Evolutionary conservation across 2,888 invertebrate genomes (phyloP).

Genomic region (Diplolepis rosae): DNA sequence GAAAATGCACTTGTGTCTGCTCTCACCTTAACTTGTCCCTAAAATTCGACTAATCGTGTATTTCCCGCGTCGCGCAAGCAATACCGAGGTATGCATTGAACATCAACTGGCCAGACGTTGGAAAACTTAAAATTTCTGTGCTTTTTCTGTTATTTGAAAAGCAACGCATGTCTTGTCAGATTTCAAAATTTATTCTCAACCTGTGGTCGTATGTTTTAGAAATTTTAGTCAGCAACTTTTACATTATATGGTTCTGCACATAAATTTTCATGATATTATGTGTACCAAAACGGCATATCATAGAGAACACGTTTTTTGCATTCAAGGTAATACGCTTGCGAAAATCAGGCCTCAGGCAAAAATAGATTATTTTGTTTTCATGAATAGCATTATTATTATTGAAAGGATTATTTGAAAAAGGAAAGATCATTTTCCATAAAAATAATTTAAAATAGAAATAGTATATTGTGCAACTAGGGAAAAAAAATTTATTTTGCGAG

Average conservation of each 20-base stretch:
- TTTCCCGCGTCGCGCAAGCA: slow-evolving; percentile 19
- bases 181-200: slow-evolving; percentile 22
- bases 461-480: too few species aligned
- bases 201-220: slow-evolving; percentile 11
- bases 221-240: neutral
- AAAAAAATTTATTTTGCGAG: too few species aligned
- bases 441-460: too few species aligned
- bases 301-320: too few species aligned
- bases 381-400: too few species aligned
- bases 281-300: too few species aligned
- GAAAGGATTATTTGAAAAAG: too few species aligned
- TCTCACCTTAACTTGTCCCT: neutral
- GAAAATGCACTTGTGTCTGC: neutral
- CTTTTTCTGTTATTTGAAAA: slow-evolving; percentile 26
- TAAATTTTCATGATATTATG: slow-evolving; percentile 23
- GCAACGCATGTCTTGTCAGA: slow-evolving; percentile 24
- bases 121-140: slow-evolving; percentile 26
- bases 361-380: too few species aligned
- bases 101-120: slow-evolving; percentile 2
- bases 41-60: slow-evolving; percentile 23
- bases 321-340: too few species aligned
- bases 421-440: too few species aligned
- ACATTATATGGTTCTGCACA: slow-evolving; percentile 2
- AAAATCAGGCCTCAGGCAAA: too few species aligned
- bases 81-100: slow-evolving; percentile 26